Conservation (phyloP, 1,140 invertebrate genomes). For the Ips nitidus region DNA sequence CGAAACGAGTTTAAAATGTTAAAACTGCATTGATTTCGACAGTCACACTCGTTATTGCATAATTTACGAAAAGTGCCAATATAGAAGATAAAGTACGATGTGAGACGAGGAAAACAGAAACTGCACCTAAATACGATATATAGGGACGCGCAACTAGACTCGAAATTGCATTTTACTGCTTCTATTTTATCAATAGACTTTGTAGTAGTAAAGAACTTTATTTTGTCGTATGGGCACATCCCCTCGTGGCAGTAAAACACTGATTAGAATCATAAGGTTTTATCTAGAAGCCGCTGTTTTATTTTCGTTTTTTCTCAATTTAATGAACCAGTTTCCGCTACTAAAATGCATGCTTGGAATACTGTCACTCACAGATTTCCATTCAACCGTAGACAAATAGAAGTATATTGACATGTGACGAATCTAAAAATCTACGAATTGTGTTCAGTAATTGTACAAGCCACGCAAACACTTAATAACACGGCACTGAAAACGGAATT, state of each 20-base stretch:
- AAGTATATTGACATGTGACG: too few relatives aligned
- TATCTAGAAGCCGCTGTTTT: too few relatives aligned
- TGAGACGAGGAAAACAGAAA: conserved; percentile 28
- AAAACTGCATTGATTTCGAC: conserved; percentile 32
- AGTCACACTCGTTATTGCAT: conserved; percentile 31
- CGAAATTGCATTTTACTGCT: conserved; percentile 28
- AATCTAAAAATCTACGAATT: too few relatives aligned
- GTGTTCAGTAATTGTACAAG: conserved; percentile 5
- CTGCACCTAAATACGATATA: conserved; percentile 28
- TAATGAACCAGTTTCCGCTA: too few relatives aligned
- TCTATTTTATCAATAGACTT: conserved; percentile 25
- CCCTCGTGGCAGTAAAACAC: too few relatives aligned
- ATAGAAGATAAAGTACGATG: conserved; percentile 28
- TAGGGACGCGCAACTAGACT: conserved; percentile 25
- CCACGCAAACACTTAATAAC: conserved; percentile 25
- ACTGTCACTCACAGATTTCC: too few relatives aligned
- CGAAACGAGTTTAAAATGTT: conserved; percentile 32
- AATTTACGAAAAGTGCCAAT: conserved; percentile 32
- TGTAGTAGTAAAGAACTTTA: too few relatives aligned
- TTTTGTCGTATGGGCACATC: too few relatives aligned
- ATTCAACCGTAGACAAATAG: too few relatives aligned
- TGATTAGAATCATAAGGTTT: too few relatives aligned
- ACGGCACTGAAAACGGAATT: conserved; percentile 9
- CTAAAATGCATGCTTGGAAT: too few relatives aligned
- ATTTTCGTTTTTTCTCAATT: too few relatives aligned